phyloP scores from a whole-genome alignment of 2,113 vertebrate genomes.

The Brachionichthys hirsutus region DNA sequence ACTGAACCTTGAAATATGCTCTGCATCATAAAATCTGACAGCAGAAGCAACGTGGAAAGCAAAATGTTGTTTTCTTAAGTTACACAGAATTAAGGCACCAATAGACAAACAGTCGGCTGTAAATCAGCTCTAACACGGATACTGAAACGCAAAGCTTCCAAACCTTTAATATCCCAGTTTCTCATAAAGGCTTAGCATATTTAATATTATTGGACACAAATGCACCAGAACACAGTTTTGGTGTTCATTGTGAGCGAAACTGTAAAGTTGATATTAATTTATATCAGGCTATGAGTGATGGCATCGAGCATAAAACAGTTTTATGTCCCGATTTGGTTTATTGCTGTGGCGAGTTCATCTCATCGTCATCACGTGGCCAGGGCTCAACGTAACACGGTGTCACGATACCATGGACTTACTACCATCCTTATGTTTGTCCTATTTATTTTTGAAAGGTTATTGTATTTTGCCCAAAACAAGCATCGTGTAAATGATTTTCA shows the following conservation, averaged over 20 bases:
- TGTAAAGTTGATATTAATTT: not conserved
- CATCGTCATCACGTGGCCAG: not conserved
- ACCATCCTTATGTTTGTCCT: too few species aligned
- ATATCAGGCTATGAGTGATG: conserved; percentile 11
- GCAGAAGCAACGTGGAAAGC: conserved; percentile 17
- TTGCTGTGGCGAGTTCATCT: conserved; percentile 1
- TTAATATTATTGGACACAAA: conserved; percentile 45
- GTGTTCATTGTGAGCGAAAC: too few species aligned
- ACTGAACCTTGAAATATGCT: conserved; percentile 52
- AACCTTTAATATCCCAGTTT: conserved; percentile 30
- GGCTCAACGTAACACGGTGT: not conserved
- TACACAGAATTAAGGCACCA: conserved; percentile 29
- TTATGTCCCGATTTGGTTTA: not conserved
- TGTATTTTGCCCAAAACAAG: too few species aligned
- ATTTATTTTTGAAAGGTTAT: too few species aligned
- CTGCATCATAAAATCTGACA: conserved; percentile 55
- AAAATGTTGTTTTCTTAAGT: conserved; percentile 40
- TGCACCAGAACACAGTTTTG: conserved; percentile 25
- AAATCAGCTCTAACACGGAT: conserved; percentile 26
- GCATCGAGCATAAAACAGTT: not conserved
- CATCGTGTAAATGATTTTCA: too few species aligned
- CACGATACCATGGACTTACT: too few species aligned
- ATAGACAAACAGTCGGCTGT: conserved; percentile 33
- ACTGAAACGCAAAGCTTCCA: conserved; percentile 33
- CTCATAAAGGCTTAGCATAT: conserved; percentile 35